Evolutionary conservation across 2,888 invertebrate species (phyloP).

Genomic region (Lampropteryx suffumata): DNA sequence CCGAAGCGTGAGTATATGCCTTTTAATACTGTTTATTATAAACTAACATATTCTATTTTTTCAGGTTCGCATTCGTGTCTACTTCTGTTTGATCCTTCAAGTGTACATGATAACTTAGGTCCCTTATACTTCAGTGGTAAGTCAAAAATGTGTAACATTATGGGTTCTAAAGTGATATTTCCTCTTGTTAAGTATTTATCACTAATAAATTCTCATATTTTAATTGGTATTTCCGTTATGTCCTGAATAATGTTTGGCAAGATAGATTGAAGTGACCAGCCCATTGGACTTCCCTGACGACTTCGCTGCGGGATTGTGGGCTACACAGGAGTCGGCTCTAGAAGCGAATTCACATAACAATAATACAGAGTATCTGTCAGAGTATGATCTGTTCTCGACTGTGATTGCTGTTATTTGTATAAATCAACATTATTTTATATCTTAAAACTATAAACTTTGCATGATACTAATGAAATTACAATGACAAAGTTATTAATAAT

Average conservation of each 20-base stretch:
- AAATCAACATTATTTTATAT: constrained; percentile 2
- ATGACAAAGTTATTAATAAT: not conserved
- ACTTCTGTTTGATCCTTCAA: constrained; percentile 43
- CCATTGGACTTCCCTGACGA: constrained; percentile 57
- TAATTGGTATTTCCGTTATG: constrained; percentile 61
- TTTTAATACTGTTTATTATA: constrained; percentile 33
- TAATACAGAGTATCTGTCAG: constrained; percentile 2
- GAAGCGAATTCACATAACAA: constrained; percentile 32
- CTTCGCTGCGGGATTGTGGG: constrained; percentile 33
- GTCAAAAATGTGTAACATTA: constrained; percentile 78
- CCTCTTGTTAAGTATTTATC: constrained; percentile 70
- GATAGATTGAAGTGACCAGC: constrained; percentile 51
- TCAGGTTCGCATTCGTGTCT: constrained; percentile 57
- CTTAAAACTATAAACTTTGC: not conserved
- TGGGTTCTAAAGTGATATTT: constrained; percentile 64
- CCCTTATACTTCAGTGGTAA: constrained; percentile 67
- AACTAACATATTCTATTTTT: constrained; percentile 71
- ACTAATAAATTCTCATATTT: constrained; percentile 75
- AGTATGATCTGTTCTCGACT: not conserved
- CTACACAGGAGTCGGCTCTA: constrained; percentile 41
- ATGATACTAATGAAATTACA: not conserved
- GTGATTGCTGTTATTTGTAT: not conserved
- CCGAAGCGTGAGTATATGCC: constrained; percentile 92
- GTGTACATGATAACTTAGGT: constrained; percentile 59
- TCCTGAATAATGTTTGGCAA: constrained; percentile 57